Base-by-base conservation (phyloP, 2,888 invertebrate species). In the Entomobrya multifasciata region DNA sequence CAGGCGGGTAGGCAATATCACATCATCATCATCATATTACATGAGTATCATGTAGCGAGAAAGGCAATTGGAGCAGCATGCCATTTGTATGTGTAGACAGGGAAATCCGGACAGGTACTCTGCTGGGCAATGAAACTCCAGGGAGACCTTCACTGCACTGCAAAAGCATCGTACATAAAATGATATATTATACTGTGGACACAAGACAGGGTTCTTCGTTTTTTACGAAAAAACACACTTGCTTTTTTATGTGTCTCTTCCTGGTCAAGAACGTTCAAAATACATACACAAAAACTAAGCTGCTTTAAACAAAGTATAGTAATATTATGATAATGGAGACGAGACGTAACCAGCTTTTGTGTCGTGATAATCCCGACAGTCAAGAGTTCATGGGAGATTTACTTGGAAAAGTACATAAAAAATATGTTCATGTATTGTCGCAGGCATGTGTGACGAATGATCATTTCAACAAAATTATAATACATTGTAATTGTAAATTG, bases 121-220 rank as follows among this genome's bases (percentile, higher is more conserved):
- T n/a, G n/a, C n/a, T 79, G 76, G 76, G 86, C 81, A 79, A 86
- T 86, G 80, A 86, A 86, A 81, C 86, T 86, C 80, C 86, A 74
- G 86, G 86, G 86, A 81, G 86, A 86, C 86, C 57, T 55, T 79
- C 55, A 55, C 36, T 6, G 52, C 15, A 17, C 11, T 22, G 67
- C 27, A 36, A n/a, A n/a, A n/a, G n/a, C 36, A 36, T 36, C 36
- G n/a, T n/a, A 47, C 25, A 65, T 65, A 65, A 55, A 60, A 86
- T 86, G 81, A 86, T 86, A 81, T 76, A 86, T 81, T 74, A 76
- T 25, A n/a, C n/a, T n/a, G n/a, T n/a, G n/a, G n/a, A n/a, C n/a
- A n/a, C n/a, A n/a, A 76, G 80, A 86, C 85, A 83, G 55, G 36
- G 47, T 85, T 65, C 62, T 62, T 76, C 49, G 27, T 36, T 55